A percentile compares a stretch with the other conserved stretches of the same genome.
These are phyloP conservation scores for Aldrovandia affinis DNA, from an alignment of 2,797 vertebrate species.

Conservation along the genomic window DNA sequence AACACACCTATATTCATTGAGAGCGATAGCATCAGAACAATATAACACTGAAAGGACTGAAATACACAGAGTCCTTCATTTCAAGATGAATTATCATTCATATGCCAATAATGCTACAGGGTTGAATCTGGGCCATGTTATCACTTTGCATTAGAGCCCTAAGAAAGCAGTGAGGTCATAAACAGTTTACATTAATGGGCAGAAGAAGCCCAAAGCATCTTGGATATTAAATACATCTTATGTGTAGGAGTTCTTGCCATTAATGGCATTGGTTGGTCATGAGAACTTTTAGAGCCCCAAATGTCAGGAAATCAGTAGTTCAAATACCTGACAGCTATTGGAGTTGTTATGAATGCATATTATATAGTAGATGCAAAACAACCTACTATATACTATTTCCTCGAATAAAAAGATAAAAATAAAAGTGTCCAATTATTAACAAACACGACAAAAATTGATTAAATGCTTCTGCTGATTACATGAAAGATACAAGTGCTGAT, in stretches of 20 bases:
- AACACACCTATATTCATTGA: neutral
- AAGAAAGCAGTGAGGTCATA: conserved; percentile 47
- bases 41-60: conserved; percentile 20
- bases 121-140: conserved; percentile 58
- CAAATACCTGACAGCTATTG: conserved; percentile 47
- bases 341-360: neutral
- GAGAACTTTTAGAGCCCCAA: conserved; percentile 41
- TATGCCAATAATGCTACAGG: neutral
- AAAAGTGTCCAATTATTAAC: neutral
- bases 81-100: conserved; percentile 6
- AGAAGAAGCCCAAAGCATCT: conserved; percentile 36
- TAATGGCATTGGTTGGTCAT: conserved; percentile 54
- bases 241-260: conserved; percentile 49
- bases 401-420: neutral
- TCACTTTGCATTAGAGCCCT: conserved; percentile 66
- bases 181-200: conserved; percentile 47
- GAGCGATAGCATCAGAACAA: no score
- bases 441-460: neutral
- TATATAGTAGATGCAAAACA: neutral
- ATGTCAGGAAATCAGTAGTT: conserved; percentile 37
- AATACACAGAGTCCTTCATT: neutral
- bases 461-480: neutral
- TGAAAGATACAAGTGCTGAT: neutral
- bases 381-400: neutral
- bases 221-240: conserved; percentile 48